Conservation (phyloP, 1,140 invertebrate genomes). For the Eupeodes corollae region DNA sequence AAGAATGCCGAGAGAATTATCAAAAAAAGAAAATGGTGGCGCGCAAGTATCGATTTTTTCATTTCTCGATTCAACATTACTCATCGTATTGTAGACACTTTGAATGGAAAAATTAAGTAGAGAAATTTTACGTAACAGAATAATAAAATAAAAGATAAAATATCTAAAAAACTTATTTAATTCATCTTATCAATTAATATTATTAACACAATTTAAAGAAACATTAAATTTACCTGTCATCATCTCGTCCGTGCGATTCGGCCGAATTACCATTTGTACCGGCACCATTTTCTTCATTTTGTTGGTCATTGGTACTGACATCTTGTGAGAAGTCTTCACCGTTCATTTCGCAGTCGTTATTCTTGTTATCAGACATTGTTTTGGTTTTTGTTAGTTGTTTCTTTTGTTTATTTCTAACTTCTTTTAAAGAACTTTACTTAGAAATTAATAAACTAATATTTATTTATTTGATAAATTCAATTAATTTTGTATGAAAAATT, state of each 20-base stretch:
- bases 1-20: too few species aligned
- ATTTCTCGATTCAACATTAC: too few species aligned
- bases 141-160: too few species aligned
- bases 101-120: too few species aligned
- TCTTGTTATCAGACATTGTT: conserved; percentile 28
- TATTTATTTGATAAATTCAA: conserved; percentile 13
- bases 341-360: conserved; percentile 35
- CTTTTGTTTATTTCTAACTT: conserved; percentile 1
- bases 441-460: not conserved
- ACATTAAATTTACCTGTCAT: conserved; percentile 50
- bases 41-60: too few species aligned
- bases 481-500: conserved; percentile 10
- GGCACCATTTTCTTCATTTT: conserved; percentile 47
- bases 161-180: too few species aligned
- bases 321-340: conserved; percentile 60
- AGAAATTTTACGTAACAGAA: too few species aligned
- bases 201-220: too few species aligned
- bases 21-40: too few species aligned
- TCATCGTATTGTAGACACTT: too few species aligned
- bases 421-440: not conserved
- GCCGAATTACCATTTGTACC: conserved; percentile 51
- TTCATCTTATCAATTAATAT: too few species aligned
- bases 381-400: conserved; percentile 9
- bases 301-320: conserved; percentile 43
- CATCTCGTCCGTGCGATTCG: conserved; percentile 52